phyloP scores from a whole-genome alignment of 2,113 vertebrate species.

The Aegotheles bennettii region DNA sequence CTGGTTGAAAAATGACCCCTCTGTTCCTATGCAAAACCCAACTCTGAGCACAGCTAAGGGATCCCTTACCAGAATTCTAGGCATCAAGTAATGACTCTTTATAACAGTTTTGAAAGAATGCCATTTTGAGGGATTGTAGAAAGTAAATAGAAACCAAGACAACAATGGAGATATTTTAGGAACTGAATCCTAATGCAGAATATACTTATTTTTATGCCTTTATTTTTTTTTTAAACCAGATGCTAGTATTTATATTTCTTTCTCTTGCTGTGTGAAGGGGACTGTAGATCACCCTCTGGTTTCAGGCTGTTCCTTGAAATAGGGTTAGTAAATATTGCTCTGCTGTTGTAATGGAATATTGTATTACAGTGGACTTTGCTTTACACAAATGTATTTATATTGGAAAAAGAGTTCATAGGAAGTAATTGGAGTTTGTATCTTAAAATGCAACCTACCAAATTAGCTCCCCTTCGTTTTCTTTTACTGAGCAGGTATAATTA shows the following conservation, averaged over 20 bases:
- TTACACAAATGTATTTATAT: neutral
- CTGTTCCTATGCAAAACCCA: neutral
- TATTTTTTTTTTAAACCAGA: neutral
- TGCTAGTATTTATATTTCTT: neutral
- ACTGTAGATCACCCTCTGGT: neutral
- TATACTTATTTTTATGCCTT: neutral
- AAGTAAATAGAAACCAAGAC: neutral
- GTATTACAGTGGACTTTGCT: neutral
- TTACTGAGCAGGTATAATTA: neutral
- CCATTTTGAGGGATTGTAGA: neutral
- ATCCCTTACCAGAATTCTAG: neutral
- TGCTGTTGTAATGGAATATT: neutral
- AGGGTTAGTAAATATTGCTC: neutral
- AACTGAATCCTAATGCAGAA: neutral
- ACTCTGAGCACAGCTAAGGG: neutral
- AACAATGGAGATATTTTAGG: conserved; percentile 25
- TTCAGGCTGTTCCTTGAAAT: neutral
- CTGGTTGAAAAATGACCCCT: neutral
- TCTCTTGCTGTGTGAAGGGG: neutral
- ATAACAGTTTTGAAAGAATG: neutral
- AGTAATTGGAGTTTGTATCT: neutral
- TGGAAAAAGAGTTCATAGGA: neutral
- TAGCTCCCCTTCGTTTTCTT: neutral
- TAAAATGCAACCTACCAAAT: neutral
- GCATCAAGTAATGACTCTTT: neutral